Conservation (phyloP, 2,113 vertebrate genomes). For the Phaetusa simplex region DNA sequence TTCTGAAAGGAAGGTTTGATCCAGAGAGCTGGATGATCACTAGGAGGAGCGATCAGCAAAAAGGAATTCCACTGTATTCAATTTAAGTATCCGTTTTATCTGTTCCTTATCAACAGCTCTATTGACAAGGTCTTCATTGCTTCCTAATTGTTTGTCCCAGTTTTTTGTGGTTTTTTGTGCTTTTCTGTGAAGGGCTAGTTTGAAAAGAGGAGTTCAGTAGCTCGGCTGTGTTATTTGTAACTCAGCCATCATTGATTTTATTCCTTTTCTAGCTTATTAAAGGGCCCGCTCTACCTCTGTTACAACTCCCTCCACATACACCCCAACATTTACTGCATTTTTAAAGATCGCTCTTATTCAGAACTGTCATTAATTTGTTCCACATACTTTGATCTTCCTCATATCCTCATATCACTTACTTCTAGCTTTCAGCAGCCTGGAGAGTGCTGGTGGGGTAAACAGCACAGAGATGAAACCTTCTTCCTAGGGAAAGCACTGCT, state of each 20-base stretch:
- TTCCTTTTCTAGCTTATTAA: conserved; percentile 33
- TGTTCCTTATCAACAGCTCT: conserved; percentile 43
- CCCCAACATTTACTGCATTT: not conserved
- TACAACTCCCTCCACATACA: not conserved
- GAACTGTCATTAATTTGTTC: not conserved
- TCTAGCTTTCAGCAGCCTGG: not conserved
- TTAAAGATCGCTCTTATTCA: not conserved
- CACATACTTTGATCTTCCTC: not conserved
- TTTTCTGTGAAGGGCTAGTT: conserved; percentile 4
- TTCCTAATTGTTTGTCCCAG: conserved; percentile 44
- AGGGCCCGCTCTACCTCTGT: not conserved
- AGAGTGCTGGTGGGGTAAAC: not conserved
- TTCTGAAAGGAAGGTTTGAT: conserved; percentile 39
- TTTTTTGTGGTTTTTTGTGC: not conserved
- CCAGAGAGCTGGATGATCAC: not conserved
- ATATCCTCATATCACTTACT: not conserved
- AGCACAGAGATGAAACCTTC: not conserved
- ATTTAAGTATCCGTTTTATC: not conserved
- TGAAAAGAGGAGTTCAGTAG: conserved; percentile 1
- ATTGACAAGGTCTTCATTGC: conserved; percentile 38
- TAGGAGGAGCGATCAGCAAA: not conserved
- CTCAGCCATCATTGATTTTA: conserved; percentile 19
- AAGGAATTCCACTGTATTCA: conserved; percentile 15
- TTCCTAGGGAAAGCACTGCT: not conserved
- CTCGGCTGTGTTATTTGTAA: not conserved